A percentile compares a stretch with the other conserved stretches of the same genome.
Evolutionary conservation across 2,113 vertebrate species (phyloP).

Genomic region (Gadus macrocephalus): DNA sequence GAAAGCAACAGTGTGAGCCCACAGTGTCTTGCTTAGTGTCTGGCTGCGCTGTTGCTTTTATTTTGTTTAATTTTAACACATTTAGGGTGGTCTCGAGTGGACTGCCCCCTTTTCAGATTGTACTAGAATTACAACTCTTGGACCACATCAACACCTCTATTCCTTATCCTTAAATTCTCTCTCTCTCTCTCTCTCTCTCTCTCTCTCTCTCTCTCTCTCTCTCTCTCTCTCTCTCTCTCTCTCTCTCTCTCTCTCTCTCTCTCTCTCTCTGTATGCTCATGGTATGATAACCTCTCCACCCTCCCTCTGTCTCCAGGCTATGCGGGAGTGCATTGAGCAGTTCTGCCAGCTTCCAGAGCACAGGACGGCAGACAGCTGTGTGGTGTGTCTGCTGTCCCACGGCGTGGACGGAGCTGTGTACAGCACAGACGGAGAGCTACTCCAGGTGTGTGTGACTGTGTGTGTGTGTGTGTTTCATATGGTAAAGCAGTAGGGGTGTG

Average conservation of each 20-base stretch:
- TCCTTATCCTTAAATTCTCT: no score
- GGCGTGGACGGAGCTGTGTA: conserved; percentile 91
- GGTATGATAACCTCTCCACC: no score
- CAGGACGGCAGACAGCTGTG: conserved; percentile 76
- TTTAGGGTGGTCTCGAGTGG: no score
- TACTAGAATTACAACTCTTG: no score
- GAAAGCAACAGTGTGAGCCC: neutral
- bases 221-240: no score
- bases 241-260: no score
- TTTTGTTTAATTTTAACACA: neutral
- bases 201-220: no score
- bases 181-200: no score
- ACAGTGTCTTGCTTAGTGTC: neutral
- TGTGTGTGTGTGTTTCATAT: neutral
- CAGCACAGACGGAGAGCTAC: conserved; percentile 83
- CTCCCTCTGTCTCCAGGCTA: conserved; percentile 68
- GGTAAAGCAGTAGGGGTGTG: no score
- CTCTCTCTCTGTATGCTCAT: no score
- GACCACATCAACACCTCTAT: no score
- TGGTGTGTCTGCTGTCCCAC: conserved; percentile 90
- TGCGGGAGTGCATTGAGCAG: conserved; percentile 77
- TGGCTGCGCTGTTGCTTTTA: neutral
- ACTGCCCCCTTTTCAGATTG: no score
- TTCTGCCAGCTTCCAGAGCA: conserved; percentile 77
- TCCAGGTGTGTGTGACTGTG: conserved; percentile 72